Percentiles rank a stretch among this genome's conserved stretches.
phyloP scores from a whole-genome alignment of 2,888 invertebrate genomes.

The Pseudococcus jackbeardsleyi region DNA sequence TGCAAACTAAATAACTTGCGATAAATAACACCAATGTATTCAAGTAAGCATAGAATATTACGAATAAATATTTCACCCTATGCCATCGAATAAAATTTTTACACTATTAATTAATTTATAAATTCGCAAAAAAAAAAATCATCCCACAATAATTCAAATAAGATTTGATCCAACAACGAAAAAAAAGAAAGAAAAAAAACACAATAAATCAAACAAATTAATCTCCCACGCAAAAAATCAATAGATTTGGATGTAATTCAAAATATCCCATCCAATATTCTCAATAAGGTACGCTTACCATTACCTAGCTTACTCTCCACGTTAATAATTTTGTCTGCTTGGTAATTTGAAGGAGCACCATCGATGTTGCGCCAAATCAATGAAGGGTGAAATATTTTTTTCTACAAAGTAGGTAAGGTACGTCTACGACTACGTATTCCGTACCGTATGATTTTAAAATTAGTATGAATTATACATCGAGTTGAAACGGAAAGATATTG shows the following conservation, averaged over 20 bases:
- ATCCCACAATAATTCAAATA: too few species aligned
- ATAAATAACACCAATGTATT: neutral
- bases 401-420: neutral
- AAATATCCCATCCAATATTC: too few species aligned
- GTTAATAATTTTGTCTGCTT: constrained; percentile 33
- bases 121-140: too few species aligned
- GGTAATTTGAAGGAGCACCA: constrained; percentile 27
- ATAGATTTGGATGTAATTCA: too few species aligned
- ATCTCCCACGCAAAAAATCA: too few species aligned
- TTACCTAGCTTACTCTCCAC: neutral
- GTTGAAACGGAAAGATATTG: neutral
- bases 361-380: neutral
- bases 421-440: neutral
- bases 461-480: constrained; percentile 7
- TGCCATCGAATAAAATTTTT: too few species aligned
- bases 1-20: neutral
- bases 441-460: constrained; percentile 12
- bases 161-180: too few species aligned
- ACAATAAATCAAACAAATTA: too few species aligned
- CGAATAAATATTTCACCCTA: too few species aligned
- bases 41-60: neutral
- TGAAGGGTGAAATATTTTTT: neutral
- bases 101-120: too few species aligned
- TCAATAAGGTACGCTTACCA: neutral
- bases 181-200: too few species aligned